Base-by-base conservation (phyloP, 2,888 invertebrate genomes). In the Steinernema hermaphroditum region DNA sequence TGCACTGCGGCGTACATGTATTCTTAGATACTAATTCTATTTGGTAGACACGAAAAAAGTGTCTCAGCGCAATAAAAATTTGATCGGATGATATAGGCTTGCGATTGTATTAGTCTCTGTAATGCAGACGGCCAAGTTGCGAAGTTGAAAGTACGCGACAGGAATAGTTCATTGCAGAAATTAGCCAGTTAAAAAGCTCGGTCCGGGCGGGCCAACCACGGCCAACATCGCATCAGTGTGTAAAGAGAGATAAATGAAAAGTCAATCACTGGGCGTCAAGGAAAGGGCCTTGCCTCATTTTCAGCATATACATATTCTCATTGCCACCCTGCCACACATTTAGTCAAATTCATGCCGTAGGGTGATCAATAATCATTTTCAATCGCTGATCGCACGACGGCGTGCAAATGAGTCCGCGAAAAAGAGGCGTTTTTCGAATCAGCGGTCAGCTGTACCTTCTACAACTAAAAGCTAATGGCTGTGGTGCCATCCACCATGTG, bases 1-100 rank as follows among this genome's bases (percentile, higher is more conserved):
- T 62, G 62, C 62, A 62, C 32, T 62, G 62, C 27, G 54, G 62
- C 50, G 50, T 27, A 9, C 27, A 22, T 54, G 54, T 62, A 62
- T 62, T 62, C 62, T 62, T 62, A 62, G 62, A 62, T 62, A 16
- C 62, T 62, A 62, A 62, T 62, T 62, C 62, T 29, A 62, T 62
- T 62, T 27, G 4, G 32, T 9, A 29, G 27, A 32, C 14, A 62
- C 62, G 62, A 62, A 62, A 62, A 32, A 62, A 34, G 62, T 12
- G 62, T 24, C 32, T 62, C 62, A 29, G 62, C 9, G 62, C 27
- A 32, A 29, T 62, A 62, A 54, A 62, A 62, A 62, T 62, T 62
- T 27, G 62, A 62, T 62, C 62, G 27, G 27, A 62, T 62, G 62
- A 62, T 62, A 62, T 32, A 34, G 62, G 12, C 16, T 32, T 2